Percentiles rank a stretch among this genome's conserved stretches.
Evolutionary conservation across 1,140 invertebrate genomes (phyloP).

Genomic region (Conus ventricosus): DNA sequence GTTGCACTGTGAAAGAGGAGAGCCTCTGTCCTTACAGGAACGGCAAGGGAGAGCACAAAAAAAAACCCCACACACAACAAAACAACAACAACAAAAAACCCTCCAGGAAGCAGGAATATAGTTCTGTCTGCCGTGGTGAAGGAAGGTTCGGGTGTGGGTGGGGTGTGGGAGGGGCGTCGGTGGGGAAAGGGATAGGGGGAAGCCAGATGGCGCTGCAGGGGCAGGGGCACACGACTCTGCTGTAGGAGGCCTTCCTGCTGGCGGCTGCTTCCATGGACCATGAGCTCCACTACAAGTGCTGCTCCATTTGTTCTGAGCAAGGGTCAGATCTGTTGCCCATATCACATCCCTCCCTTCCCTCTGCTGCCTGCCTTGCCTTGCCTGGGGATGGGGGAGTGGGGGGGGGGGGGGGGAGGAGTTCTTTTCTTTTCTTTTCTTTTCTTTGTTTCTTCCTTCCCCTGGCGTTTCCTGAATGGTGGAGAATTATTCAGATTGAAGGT

Average conservation of each 20-base stretch:
- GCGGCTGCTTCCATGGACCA: conserved; percentile 7
- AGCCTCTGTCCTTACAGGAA: too few relatives aligned
- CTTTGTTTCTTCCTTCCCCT: background rate
- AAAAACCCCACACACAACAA: too few relatives aligned
- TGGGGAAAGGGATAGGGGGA: background rate
- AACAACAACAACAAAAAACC: too few relatives aligned
- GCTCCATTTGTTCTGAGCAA: conserved; percentile 35
- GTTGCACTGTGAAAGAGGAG: too few relatives aligned
- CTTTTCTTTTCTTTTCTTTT: background rate
- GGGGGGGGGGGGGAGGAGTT: background rate
- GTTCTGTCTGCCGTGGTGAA: too few relatives aligned
- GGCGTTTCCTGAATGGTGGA: background rate
- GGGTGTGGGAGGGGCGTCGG: background rate
- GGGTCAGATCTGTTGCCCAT: conserved; percentile 29
- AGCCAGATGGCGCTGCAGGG: background rate
- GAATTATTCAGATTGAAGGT: too few relatives aligned
- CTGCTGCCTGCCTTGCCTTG: too few relatives aligned
- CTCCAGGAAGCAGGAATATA: too few relatives aligned
- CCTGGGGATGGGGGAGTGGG: too few relatives aligned
- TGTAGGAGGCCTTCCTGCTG: conserved; percentile 6
- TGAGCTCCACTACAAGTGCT: conserved; percentile 25
- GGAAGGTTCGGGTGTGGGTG: background rate
- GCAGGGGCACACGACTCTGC: conserved; percentile 1
- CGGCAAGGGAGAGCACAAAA: too few relatives aligned
- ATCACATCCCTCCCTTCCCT: conserved; percentile 4